These are phyloP conservation scores for Pungitius pungitius DNA, from an alignment of 2,113 vertebrate species.

Conservation along the genomic window DNA sequence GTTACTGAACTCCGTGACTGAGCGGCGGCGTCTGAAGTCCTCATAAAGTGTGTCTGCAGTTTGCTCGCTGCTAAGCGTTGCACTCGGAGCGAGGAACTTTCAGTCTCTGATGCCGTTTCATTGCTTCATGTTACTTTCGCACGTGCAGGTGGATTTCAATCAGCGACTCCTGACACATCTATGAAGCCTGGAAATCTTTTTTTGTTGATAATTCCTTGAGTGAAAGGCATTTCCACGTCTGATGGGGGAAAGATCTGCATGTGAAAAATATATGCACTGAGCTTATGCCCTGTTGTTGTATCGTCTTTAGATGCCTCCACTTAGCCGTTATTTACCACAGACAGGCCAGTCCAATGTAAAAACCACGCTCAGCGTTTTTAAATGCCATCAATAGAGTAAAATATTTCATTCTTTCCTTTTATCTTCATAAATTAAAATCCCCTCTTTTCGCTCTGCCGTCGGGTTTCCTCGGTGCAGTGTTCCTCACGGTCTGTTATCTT, in stretches of 20 bases:
- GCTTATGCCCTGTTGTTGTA: constrained; percentile 11
- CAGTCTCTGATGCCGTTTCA: constrained; percentile 20
- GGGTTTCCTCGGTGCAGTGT: constrained; percentile 27
- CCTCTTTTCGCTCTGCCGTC: constrained; percentile 13
- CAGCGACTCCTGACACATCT: constrained; percentile 27
- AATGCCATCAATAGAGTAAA: constrained; percentile 46
- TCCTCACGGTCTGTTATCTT: constrained; percentile 91
- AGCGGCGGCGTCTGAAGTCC: not conserved
- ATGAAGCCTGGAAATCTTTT: constrained; percentile 8
- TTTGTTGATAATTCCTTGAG: not conserved
- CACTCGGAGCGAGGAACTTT: constrained; percentile 31
- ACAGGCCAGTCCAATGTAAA: constrained; percentile 58
- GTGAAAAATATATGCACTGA: constrained; percentile 8
- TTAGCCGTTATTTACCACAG: constrained; percentile 28
- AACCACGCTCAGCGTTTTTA: constrained; percentile 46
- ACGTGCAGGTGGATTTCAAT: constrained; percentile 49
- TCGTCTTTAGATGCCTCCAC: constrained; percentile 33
- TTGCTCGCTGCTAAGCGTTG: constrained; percentile 35
- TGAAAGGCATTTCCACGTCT: constrained; percentile 24
- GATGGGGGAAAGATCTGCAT: constrained; percentile 12
- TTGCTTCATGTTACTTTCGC: constrained; percentile 24
- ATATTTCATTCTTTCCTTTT: constrained; percentile 28
- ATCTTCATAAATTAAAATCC: constrained; percentile 46
- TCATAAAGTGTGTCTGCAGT: constrained; percentile 27
- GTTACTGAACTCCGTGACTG: constrained; percentile 5